phyloP scores from a whole-genome alignment of 2,797 vertebrate species.

The Orientallactaga sibirica region DNA sequence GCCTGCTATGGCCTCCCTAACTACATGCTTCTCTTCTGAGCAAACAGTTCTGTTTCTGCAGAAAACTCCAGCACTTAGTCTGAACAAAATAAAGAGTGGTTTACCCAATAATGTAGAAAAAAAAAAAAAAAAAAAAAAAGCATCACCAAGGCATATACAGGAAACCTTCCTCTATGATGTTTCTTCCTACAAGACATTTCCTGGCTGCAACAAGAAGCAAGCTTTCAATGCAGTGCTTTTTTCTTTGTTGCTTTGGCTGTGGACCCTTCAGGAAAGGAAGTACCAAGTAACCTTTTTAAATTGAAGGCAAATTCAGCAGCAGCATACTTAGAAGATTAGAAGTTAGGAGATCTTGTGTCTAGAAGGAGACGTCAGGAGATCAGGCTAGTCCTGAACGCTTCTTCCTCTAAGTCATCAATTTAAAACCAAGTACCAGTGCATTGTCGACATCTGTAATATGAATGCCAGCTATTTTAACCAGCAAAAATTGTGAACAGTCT shows the following conservation, averaged over 20 bases:
- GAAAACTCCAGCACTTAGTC: conserved; percentile 15
- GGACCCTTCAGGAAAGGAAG: conserved; percentile 8
- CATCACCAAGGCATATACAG: neutral
- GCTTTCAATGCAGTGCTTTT: conserved; percentile 31
- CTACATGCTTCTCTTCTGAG: conserved; percentile 9
- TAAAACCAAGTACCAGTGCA: conserved; percentile 34
- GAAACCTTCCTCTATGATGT: neutral
- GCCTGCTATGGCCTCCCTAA: conserved; percentile 23
- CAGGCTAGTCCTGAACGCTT: neutral
- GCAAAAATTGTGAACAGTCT: neutral
- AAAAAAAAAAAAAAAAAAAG: conserved; percentile 34
- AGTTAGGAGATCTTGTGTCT: neutral
- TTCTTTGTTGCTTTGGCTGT: neutral
- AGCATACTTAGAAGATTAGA: neutral
- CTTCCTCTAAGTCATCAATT: neutral
- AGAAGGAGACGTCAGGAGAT: neutral
- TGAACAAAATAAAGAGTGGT: neutral
- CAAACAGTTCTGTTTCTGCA: neutral
- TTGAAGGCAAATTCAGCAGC: neutral
- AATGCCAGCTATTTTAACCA: conserved; percentile 12
- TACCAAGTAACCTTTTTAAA: conserved; percentile 51
- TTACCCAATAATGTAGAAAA: neutral
- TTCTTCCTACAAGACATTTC: neutral
- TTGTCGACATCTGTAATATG: neutral
- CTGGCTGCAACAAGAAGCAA: neutral